Percentiles rank a stretch among this genome's conserved stretches.
phyloP scores from a whole-genome alignment of 1,140 invertebrate species.

The Harpegnathos saltator region DNA sequence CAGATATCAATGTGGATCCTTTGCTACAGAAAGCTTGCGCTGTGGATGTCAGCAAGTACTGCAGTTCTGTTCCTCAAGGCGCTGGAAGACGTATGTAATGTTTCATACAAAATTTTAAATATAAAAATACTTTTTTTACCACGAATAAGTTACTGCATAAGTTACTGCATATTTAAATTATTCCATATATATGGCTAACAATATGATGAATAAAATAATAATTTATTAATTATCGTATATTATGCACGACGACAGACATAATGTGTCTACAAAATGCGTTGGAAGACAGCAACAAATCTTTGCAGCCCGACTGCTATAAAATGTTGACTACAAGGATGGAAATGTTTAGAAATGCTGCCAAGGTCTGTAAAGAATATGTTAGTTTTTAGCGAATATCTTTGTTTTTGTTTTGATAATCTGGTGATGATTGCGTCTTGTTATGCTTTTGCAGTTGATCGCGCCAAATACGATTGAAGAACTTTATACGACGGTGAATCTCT shows the following conservation, averaged over 20 bases:
- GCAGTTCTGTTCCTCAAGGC: slow-evolving; percentile 93
- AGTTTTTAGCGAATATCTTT: neutral
- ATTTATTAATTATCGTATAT: slow-evolving; percentile 69
- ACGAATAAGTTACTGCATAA: neutral
- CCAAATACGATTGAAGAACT: slow-evolving; percentile 91
- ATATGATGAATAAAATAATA: neutral
- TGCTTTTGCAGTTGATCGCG: slow-evolving; percentile 82
- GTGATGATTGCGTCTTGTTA: neutral
- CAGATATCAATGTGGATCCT: slow-evolving; percentile 94
- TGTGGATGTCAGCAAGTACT: slow-evolving; percentile 93
- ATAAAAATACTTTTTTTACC: neutral
- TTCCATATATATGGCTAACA: neutral
- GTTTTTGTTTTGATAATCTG: neutral
- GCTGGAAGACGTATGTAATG: slow-evolving; percentile 92
- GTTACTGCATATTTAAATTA: neutral
- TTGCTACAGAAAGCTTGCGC: slow-evolving; percentile 92
- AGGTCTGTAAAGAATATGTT: slow-evolving; percentile 86
- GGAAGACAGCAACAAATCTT: slow-evolving; percentile 88
- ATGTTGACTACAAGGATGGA: slow-evolving; percentile 93
- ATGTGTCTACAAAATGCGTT: slow-evolving; percentile 92
- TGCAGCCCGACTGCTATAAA: slow-evolving; percentile 91
- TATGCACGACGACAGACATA: slow-evolving; percentile 88
- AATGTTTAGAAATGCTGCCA: slow-evolving; percentile 95
- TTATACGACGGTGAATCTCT: slow-evolving; percentile 88
- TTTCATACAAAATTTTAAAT: slow-evolving; percentile 37